phyloP scores from a whole-genome alignment of 2,888 invertebrate species.

The Cryptosula pallasiana region DNA sequence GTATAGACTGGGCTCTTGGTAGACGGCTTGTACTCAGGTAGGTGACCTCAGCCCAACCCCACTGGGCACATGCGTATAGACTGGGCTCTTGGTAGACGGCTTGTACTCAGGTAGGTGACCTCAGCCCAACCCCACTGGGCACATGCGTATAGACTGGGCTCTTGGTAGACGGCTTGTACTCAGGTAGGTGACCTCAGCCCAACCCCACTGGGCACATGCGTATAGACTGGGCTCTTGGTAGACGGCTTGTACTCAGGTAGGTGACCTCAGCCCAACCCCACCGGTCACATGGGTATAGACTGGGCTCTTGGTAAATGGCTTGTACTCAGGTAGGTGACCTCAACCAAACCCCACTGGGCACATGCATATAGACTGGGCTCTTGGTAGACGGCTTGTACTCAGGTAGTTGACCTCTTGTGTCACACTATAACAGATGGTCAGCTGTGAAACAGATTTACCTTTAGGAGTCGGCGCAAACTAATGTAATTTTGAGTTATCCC shows the following conservation, averaged over 20 bases:
- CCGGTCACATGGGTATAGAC: not conserved
- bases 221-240: not conserved
- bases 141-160: not conserved
- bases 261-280: not conserved
- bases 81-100: not conserved
- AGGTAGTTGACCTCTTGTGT: too few relatives aligned
- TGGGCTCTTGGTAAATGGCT: not conserved
- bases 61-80: conserved; percentile 4
- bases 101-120: not conserved
- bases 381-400: too few relatives aligned
- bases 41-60: not conserved
- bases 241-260: too few relatives aligned
- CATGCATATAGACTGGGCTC: not conserved
- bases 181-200: not conserved
- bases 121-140: conserved; percentile 1
- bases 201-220: not conserved
- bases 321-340: not conserved
- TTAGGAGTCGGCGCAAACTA: too few relatives aligned
- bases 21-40: not conserved
- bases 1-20: conserved; percentile 3
- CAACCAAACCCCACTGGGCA: not conserved
- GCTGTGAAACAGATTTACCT: too few relatives aligned
- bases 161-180: not conserved
- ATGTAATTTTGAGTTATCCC: too few relatives aligned
- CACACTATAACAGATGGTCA: too few relatives aligned